A percentile compares a stretch with the other conserved stretches of the same genome.
phyloP scores from a whole-genome alignment of 2,888 invertebrate genomes.

The Conus canariensis region DNA sequence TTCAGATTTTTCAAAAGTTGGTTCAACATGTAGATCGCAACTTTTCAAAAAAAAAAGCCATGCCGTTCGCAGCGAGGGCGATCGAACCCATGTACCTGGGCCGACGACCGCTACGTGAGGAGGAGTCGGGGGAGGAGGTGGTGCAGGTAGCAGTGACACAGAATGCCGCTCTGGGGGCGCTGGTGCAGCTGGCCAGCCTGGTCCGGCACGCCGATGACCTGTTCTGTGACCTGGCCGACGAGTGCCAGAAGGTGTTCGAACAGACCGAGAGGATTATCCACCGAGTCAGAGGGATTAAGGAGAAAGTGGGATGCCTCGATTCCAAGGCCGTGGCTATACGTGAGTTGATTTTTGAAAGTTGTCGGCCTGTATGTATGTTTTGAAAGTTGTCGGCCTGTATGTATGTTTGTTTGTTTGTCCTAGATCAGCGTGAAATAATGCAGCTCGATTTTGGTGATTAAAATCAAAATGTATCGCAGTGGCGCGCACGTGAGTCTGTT shows the following conservation, averaged over 20 bases:
- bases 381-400: neutral
- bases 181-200: constrained; percentile 71
- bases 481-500: too few relatives aligned
- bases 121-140: constrained; percentile 55
- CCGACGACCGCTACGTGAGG: constrained; percentile 56
- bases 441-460: too few relatives aligned
- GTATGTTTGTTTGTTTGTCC: neutral
- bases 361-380: too few relatives aligned
- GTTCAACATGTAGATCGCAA: neutral
- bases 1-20: neutral
- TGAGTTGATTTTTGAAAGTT: constrained; percentile 57
- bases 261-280: constrained; percentile 59
- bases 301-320: constrained; percentile 55
- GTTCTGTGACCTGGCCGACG: constrained; percentile 72
- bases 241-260: constrained; percentile 70
- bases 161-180: constrained; percentile 65
- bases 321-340: constrained; percentile 70
- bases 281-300: constrained; percentile 44
- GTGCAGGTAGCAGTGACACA: constrained; percentile 63
- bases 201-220: constrained; percentile 73
- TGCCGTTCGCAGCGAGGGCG: constrained; percentile 69
- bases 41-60: constrained; percentile 28
- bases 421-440: neutral
- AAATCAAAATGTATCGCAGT: too few relatives aligned
- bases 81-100: constrained; percentile 65